A percentile compares a stretch with the other conserved stretches of the same genome.
Evolutionary conservation across 2,888 invertebrate species (phyloP).

Genomic region (Chalcosyrphus nemorum): DNA sequence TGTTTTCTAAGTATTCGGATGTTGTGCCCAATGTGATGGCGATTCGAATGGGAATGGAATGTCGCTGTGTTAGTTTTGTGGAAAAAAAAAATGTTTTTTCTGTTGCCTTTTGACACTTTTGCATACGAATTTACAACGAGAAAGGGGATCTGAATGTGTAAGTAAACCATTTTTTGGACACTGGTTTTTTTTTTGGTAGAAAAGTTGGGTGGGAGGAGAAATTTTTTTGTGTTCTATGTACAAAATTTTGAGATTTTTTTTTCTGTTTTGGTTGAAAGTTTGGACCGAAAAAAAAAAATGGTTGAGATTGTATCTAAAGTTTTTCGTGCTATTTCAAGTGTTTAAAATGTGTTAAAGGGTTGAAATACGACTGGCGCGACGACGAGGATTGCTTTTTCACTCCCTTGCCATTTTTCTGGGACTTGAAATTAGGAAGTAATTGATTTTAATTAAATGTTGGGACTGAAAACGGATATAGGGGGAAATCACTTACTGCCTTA

Average conservation of each 20-base stretch:
- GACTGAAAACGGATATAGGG: background rate
- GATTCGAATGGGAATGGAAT: constrained; percentile 63
- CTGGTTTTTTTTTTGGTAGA: constrained; percentile 8
- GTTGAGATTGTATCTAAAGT: constrained; percentile 63
- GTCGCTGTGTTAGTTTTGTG: constrained; percentile 67
- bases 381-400: constrained; percentile 17
- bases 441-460: constrained; percentile 28
- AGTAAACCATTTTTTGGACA: constrained; percentile 69
- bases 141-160: constrained; percentile 61
- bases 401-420: background rate
- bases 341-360: constrained; percentile 71
- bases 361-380: constrained; percentile 39
- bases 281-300: constrained; percentile 56
- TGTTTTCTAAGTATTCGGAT: constrained; percentile 71
- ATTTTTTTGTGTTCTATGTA: constrained; percentile 47
- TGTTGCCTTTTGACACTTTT: constrained; percentile 70
- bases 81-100: constrained; percentile 30
- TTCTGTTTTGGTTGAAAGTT: constrained; percentile 35
- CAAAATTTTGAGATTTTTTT: constrained; percentile 41
- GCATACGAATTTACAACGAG: constrained; percentile 65
- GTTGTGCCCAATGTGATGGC: constrained; percentile 68
- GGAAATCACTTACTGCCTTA: background rate
- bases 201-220: background rate
- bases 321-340: constrained; percentile 65
- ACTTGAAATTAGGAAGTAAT: constrained; percentile 11